Conservation (phyloP, 2,888 invertebrate species). For the Aphrophora alni region DNA sequence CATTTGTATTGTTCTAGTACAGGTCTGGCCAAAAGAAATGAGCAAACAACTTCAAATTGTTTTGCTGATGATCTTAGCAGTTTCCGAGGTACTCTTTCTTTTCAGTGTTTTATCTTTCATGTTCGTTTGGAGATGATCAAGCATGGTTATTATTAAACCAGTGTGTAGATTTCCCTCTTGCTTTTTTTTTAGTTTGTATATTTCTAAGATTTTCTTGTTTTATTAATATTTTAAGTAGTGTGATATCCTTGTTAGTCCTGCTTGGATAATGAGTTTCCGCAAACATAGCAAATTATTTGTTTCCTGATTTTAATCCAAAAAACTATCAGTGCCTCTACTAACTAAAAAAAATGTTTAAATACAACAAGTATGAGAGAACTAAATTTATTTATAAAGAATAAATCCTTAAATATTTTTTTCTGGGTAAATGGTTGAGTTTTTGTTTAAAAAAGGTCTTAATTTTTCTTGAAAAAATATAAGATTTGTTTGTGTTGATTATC, state of each 20-base stretch:
- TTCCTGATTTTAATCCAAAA: too few species aligned
- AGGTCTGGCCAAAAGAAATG: slow-evolving; percentile 9
- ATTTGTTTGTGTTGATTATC: too few species aligned
- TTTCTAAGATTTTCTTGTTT: neutral
- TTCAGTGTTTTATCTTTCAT: neutral
- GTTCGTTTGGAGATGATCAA: neutral
- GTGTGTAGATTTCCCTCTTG: neutral
- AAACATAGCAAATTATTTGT: too few species aligned
- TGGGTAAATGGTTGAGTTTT: too few species aligned
- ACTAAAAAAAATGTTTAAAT: too few species aligned
- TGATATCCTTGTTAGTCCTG: neutral
- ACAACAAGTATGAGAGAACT: too few species aligned
- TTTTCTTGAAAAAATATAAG: too few species aligned
- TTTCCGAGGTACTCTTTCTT: neutral
- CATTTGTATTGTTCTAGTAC: slow-evolving; percentile 5
- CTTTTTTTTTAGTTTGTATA: neutral
- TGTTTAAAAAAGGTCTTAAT: too few species aligned
- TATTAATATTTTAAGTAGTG: neutral
- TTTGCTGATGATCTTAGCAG: neutral
- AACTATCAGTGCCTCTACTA: too few species aligned
- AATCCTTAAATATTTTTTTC: too few species aligned
- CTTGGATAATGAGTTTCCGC: too few species aligned
- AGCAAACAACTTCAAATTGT: neutral
- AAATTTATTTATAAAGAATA: too few species aligned
- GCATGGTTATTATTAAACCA: neutral